Conservation (phyloP, 1,140 invertebrate species). For the Pseudomyrmex gracilis region DNA sequence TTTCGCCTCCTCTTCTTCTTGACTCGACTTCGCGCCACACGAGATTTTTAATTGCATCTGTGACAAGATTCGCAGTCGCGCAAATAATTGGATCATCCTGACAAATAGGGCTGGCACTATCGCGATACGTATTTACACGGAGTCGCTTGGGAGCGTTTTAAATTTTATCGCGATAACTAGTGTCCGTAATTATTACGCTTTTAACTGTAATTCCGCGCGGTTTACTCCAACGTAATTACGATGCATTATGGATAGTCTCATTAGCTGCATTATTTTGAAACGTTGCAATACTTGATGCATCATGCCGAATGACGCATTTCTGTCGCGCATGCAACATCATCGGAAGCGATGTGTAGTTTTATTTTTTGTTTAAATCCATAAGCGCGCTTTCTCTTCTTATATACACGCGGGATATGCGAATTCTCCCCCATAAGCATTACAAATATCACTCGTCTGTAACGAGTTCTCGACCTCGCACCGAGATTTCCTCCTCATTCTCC, state of each 20-base stretch:
- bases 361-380: slow-evolving; percentile 14
- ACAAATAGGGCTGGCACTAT: neutral
- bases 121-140: neutral
- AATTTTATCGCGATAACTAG: slow-evolving; percentile 55
- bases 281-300: slow-evolving; percentile 12
- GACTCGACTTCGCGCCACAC: neutral
- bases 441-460: slow-evolving; percentile 59
- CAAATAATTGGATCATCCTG: slow-evolving; percentile 24
- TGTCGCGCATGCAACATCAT: neutral
- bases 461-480: slow-evolving; percentile 45
- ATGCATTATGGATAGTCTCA: slow-evolving; percentile 47
- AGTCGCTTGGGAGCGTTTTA: slow-evolving; percentile 45
- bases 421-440: slow-evolving; percentile 49
- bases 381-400: neutral
- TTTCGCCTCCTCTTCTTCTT: neutral
- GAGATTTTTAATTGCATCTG: slow-evolving; percentile 15
- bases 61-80: neutral
- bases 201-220: slow-evolving; percentile 38
- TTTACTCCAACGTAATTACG: slow-evolving; percentile 46
- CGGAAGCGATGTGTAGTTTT: neutral
- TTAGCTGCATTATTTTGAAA: slow-evolving; percentile 45
- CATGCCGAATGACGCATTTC: slow-evolving; percentile 1
- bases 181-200: slow-evolving; percentile 50
- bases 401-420: neutral
- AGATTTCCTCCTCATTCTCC: no score